Evolutionary conservation across 1,140 invertebrate genomes (phyloP).

Genomic region (Drosophila repleta): DNA sequence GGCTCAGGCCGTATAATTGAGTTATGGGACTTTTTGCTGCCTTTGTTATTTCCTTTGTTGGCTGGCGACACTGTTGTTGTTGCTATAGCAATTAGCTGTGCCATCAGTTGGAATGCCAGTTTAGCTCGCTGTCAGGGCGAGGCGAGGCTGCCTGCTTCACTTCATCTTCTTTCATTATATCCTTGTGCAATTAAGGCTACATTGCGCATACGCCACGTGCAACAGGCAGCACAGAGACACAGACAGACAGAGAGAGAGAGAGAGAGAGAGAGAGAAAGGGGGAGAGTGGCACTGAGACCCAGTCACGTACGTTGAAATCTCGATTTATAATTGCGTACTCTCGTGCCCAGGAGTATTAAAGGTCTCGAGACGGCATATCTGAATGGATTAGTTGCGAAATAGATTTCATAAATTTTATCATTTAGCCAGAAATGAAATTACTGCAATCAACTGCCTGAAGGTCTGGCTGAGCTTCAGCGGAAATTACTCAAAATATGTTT

Average conservation of each 20-base stretch:
- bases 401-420: not conserved
- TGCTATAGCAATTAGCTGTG: constrained; percentile 18
- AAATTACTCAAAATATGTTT: too few relatives aligned
- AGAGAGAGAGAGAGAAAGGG: too few relatives aligned
- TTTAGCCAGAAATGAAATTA: too few relatives aligned
- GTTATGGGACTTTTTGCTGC: constrained; percentile 8
- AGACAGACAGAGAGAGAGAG: too few relatives aligned
- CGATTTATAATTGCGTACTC: constrained; percentile 12
- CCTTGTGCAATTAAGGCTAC: constrained; percentile 27
- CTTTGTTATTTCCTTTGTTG: not conserved
- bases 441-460: too few relatives aligned
- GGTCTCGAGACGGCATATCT: not conserved
- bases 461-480: too few relatives aligned
- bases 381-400: not conserved
- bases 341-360: not conserved
- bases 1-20: constrained; percentile 3
- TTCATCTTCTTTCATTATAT: constrained; percentile 1
- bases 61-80: not conserved
- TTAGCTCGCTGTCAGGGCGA: constrained; percentile 7
- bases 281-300: not conserved
- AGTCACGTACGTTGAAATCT: constrained; percentile 6
- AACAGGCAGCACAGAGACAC: not conserved
- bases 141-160: not conserved
- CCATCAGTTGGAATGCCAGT: constrained; percentile 10
- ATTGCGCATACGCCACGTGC: constrained; percentile 35